Conservation (phyloP, 2,797 vertebrate species). For the Peromyscus nudipes region DNA sequence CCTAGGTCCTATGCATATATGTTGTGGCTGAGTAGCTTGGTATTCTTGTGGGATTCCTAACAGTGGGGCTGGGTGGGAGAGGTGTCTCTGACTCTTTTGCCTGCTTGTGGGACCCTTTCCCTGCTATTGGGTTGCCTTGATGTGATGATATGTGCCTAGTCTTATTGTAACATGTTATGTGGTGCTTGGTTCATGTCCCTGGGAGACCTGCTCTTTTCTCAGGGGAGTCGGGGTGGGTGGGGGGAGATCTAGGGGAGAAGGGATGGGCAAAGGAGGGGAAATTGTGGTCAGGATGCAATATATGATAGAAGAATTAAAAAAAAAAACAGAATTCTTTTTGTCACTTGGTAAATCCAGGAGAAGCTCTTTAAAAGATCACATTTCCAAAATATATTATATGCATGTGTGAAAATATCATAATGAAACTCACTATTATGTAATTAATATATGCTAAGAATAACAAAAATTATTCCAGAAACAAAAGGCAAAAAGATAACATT, state of each 20-base stretch:
- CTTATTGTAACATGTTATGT: not conserved
- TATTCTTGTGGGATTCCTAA: not conserved
- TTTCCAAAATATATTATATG: not conserved
- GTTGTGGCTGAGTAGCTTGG: not conserved
- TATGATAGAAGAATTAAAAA: not conserved
- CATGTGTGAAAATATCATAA: not conserved
- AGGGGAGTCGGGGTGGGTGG: not conserved
- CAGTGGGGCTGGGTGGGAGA: too few relatives aligned
- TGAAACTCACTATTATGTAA: not conserved
- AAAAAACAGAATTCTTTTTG: not conserved
- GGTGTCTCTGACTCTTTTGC: not conserved
- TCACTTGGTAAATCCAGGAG: conserved; percentile 24
- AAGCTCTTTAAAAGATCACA: not conserved
- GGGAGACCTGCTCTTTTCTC: not conserved
- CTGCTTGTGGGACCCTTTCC: not conserved
- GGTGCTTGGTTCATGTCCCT: not conserved
- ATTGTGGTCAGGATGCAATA: not conserved
- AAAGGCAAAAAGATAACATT: not conserved
- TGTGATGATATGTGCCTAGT: not conserved
- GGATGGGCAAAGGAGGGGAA: not conserved
- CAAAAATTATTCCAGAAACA: not conserved
- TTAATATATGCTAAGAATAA: not conserved
- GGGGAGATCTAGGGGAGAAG: not conserved
- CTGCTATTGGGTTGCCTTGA: not conserved
- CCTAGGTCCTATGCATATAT: not conserved